phyloP scores from a whole-genome alignment of 1,140 invertebrate genomes.

The Ceratina calcarata region DNA sequence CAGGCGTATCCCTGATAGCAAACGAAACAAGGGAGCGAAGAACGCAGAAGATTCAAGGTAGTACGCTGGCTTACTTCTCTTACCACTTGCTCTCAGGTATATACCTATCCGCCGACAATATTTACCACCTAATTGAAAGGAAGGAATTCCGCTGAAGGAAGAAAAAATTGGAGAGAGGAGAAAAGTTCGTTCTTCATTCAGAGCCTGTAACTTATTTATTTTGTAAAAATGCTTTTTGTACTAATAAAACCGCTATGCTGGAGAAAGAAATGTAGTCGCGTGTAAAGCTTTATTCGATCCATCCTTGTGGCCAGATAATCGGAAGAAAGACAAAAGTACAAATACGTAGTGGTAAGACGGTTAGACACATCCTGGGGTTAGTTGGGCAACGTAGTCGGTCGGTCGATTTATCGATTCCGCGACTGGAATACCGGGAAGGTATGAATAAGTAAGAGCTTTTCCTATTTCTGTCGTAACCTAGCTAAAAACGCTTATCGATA shows the following conservation, averaged over 20 bases:
- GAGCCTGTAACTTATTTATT: slow-evolving; percentile 80
- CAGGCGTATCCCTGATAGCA: slow-evolving; percentile 40
- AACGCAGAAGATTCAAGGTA: background rate
- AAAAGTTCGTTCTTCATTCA: slow-evolving; percentile 55
- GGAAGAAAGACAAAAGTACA: background rate
- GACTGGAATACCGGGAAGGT: slow-evolving; percentile 71
- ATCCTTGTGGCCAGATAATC: slow-evolving; percentile 6
- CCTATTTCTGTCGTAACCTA: slow-evolving; percentile 67
- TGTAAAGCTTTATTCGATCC: background rate
- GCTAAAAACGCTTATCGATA: slow-evolving; percentile 58
- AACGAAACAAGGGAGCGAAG: background rate
- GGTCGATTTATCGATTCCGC: slow-evolving; percentile 77
- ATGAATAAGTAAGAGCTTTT: slow-evolving; percentile 77
- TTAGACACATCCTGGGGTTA: slow-evolving; percentile 64
- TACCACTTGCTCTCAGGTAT: slow-evolving; percentile 12
- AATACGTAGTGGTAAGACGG: background rate
- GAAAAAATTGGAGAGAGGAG: slow-evolving; percentile 1
- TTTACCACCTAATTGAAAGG: slow-evolving; percentile 27
- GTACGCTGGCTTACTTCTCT: background rate
- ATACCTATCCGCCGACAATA: slow-evolving; percentile 16
- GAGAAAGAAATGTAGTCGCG: slow-evolving; percentile 43
- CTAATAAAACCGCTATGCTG: slow-evolving; percentile 77
- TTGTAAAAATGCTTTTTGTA: slow-evolving; percentile 80
- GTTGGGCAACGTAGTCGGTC: slow-evolving; percentile 59
- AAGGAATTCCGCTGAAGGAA: slow-evolving; percentile 17